These are phyloP conservation scores for Rhopalosiphum maidis DNA, from an alignment of 1,140 invertebrate species.

Conservation along the genomic window DNA sequence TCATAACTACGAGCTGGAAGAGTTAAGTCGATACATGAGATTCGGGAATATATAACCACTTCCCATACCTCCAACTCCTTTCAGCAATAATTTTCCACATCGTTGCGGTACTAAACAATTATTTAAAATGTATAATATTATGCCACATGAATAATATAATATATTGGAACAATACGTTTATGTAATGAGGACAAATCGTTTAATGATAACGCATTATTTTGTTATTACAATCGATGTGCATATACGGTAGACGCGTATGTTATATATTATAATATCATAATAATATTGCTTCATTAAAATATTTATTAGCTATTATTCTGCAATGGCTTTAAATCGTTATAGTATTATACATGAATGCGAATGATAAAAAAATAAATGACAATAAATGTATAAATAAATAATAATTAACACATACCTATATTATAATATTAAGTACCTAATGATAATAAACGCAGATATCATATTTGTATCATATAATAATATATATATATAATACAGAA, in stretches of 20 bases:
- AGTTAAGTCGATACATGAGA: neutral
- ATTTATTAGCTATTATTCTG: neutral
- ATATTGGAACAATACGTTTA: neutral
- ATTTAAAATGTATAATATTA: neutral
- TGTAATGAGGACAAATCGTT: neutral
- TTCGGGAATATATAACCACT: neutral
- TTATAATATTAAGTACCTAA: neutral
- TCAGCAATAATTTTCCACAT: neutral
- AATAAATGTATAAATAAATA: conserved; percentile 10
- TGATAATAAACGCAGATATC: neutral
- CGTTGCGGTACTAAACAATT: neutral
- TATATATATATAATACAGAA: neutral
- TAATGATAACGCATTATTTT: neutral
- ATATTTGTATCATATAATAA: neutral
- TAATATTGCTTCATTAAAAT: neutral
- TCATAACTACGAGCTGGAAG: neutral
- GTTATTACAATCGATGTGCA: neutral
- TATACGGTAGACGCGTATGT: neutral
- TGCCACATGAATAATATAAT: neutral
- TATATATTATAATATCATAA: neutral
- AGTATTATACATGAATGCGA: neutral
- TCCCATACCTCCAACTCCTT: neutral
- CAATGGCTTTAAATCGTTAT: neutral
- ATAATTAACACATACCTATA: neutral
- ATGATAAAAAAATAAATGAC: conserved; percentile 13